Percentiles rank a stretch among this genome's conserved stretches.
Evolutionary conservation across 2,797 vertebrate species (phyloP).

Genomic region (Hypotaenidia okinawae): DNA sequence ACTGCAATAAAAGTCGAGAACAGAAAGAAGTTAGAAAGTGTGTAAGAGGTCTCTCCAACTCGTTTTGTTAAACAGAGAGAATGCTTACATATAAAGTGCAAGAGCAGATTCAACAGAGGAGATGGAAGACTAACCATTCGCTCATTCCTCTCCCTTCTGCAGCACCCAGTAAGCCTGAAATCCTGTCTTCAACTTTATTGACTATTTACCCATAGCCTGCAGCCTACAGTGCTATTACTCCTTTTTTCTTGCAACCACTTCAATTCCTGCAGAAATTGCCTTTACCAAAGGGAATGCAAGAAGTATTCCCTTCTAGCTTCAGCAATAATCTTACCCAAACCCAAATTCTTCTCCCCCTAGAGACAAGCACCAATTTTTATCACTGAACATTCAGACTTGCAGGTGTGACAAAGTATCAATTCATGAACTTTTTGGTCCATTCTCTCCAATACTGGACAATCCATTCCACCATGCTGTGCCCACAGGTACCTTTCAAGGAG

Average conservation of each 20-base stretch:
- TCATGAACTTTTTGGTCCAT: neutral
- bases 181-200: neutral
- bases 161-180: neutral
- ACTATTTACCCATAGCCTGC: neutral
- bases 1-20: conserved; percentile 75
- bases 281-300: neutral
- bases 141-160: neutral
- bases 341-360: neutral
- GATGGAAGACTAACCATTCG: neutral
- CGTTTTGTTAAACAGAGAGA: neutral
- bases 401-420: neutral
- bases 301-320: neutral
- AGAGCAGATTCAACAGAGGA: conserved; percentile 1
- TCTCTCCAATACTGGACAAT: neutral
- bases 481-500: neutral
- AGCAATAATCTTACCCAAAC: neutral
- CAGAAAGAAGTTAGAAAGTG: neutral
- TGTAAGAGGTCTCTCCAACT: neutral
- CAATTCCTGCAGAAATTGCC: neutral
- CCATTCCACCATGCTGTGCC: neutral
- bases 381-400: neutral
- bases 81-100: neutral
- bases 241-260: neutral
- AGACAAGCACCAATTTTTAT: neutral
- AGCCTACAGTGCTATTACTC: neutral